Conservation (phyloP, 2,797 vertebrate genomes). For the Emydoidea blandingii region DNA sequence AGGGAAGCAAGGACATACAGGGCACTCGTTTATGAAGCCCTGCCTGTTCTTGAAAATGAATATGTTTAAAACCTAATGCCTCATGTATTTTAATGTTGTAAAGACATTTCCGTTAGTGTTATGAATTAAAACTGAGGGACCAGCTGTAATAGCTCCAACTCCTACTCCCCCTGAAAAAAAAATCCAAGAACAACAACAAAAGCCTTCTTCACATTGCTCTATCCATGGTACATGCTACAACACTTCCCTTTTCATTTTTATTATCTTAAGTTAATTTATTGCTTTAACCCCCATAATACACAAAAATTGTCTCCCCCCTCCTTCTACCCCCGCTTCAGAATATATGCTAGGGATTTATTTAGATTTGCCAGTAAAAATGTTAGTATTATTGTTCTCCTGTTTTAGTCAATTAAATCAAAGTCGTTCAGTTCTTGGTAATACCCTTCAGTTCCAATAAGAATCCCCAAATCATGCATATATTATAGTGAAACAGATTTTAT, state of each 20-base stretch:
- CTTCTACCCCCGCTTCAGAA: not conserved
- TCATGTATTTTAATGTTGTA: constrained; percentile 8
- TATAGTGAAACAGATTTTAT: not conserved
- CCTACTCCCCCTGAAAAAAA: not conserved
- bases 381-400: not conserved
- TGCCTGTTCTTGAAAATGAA: not conserved
- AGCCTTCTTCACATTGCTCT: not conserved
- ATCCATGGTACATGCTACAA: not conserved
- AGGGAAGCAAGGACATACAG: constrained; percentile 17
- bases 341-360: not conserved
- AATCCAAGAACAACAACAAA: not conserved
- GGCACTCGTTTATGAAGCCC: not conserved
- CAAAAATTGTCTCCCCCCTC: not conserved
- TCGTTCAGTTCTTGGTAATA: not conserved
- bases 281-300: not conserved
- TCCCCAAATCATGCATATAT: not conserved
- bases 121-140: not conserved
- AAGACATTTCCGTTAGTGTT: constrained; percentile 5
- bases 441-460: not conserved
- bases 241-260: not conserved
- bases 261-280: not conserved
- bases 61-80: constrained; percentile 7
- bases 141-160: not conserved
- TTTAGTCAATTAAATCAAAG: not conserved
- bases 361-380: not conserved